Conservation (phyloP, 2,888 invertebrate species). For the Graphium colonna region DNA sequence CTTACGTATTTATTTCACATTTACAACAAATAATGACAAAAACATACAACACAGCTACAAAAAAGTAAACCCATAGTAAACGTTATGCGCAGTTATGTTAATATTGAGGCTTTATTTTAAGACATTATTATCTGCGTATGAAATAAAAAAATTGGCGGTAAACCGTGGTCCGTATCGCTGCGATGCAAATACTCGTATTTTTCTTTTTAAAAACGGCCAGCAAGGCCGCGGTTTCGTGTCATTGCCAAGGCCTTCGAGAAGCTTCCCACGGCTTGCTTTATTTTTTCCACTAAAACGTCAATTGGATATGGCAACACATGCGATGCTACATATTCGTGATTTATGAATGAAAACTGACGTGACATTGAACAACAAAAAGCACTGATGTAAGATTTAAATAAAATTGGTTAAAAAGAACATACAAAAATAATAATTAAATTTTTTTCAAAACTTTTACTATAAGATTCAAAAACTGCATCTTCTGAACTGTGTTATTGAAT, state of each 20-base stretch:
- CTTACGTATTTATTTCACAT: no score
- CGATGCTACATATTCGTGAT: conserved; percentile 15
- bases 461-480: no score
- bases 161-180: neutral
- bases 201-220: conserved; percentile 39
- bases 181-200: conserved; percentile 23
- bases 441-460: no score
- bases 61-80: no score
- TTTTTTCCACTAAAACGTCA: conserved; percentile 16
- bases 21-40: no score
- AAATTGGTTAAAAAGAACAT: neutral
- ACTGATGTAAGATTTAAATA: conserved; percentile 1
- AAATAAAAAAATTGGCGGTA: no score
- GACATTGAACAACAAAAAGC: conserved; percentile 1
- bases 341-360: conserved; percentile 23
- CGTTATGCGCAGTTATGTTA: no score
- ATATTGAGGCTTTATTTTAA: no score
- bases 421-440: no score
- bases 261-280: conserved; percentile 32
- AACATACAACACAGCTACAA: no score
- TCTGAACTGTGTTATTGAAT: no score
- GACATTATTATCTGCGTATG: no score
- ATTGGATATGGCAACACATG: conserved; percentile 12
- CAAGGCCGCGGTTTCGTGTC: conserved; percentile 44
- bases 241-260: conserved; percentile 57